Evolutionary conservation across 2,797 vertebrate genomes (phyloP).

Genomic region (Acomys russatus): DNA sequence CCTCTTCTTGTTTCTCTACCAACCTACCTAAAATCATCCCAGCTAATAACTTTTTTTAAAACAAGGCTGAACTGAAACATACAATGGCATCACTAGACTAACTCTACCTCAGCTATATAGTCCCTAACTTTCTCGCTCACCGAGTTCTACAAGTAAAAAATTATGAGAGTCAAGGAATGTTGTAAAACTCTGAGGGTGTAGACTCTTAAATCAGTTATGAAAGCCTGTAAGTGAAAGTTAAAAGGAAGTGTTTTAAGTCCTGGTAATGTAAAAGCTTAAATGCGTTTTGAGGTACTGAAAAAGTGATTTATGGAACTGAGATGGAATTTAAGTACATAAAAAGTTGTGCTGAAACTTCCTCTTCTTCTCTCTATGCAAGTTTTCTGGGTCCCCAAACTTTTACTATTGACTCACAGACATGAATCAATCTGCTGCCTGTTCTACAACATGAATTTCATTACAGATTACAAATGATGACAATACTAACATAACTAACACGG

Average conservation of each 20-base stretch:
- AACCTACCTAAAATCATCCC: neutral
- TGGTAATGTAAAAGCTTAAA: neutral
- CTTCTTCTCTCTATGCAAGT: neutral
- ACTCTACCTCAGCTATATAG: neutral
- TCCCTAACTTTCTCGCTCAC: neutral
- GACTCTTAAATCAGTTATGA: neutral
- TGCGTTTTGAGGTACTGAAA: neutral
- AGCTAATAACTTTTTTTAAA: neutral
- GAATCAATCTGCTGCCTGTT: neutral
- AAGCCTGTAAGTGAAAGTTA: neutral
- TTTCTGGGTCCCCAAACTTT: neutral
- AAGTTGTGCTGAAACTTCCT: neutral
- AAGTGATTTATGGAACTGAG: neutral
- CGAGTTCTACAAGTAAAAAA: neutral
- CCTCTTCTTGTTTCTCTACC: neutral
- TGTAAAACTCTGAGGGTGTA: neutral
- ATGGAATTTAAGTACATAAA: neutral
- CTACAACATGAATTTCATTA: neutral
- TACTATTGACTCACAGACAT: neutral
- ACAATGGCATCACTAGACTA: neutral
- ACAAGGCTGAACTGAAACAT: neutral
- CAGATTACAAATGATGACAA: neutral
- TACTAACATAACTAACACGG: neutral
- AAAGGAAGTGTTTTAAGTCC: neutral
- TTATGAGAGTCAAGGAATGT: neutral